phyloP scores from a whole-genome alignment of 2,113 vertebrate species.

The Entelurus aequoreus region DNA sequence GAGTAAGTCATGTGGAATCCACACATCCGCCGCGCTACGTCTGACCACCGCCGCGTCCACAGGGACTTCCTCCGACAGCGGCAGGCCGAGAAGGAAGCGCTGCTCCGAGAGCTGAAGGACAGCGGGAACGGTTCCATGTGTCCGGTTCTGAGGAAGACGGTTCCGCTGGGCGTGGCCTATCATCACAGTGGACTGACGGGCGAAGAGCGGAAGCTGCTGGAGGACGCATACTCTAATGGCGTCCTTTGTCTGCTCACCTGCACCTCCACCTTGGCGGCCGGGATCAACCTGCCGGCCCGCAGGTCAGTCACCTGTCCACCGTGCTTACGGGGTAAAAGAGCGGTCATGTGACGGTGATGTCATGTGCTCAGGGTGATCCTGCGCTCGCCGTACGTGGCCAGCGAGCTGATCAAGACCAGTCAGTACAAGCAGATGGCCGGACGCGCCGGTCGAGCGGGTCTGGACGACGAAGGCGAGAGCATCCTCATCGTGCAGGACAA shows the following conservation, averaged over 20 bases:
- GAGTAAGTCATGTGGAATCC: constrained; percentile 70
- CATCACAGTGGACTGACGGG: constrained; percentile 90
- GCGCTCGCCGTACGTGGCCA: constrained; percentile 87
- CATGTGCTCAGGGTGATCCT: constrained; percentile 80
- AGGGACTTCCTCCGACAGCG: constrained; percentile 77
- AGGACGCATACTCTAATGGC: constrained; percentile 85
- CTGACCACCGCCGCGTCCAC: neutral
- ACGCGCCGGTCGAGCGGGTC: constrained; percentile 90
- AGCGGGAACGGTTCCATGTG: constrained; percentile 79
- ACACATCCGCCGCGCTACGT: no score
- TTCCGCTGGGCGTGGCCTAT: constrained; percentile 90
- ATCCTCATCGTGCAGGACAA: constrained; percentile 88
- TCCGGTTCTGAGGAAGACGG: constrained; percentile 77
- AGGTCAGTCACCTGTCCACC: constrained; percentile 67
- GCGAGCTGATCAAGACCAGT: constrained; percentile 84
- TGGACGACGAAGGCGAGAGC: constrained; percentile 87
- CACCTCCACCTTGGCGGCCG: constrained; percentile 93
- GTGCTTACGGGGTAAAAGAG: neutral
- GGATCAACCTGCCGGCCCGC: constrained; percentile 92
- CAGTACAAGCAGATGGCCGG: constrained; percentile 98
- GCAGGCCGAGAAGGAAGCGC: constrained; percentile 72
- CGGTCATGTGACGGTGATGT: neutral
- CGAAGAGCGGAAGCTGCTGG: constrained; percentile 85
- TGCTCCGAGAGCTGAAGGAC: constrained; percentile 75
- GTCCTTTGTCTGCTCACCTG: constrained; percentile 89